These are phyloP conservation scores for Drosophila atripex DNA, from an alignment of 2,888 invertebrate genomes.

Conservation along the genomic window DNA sequence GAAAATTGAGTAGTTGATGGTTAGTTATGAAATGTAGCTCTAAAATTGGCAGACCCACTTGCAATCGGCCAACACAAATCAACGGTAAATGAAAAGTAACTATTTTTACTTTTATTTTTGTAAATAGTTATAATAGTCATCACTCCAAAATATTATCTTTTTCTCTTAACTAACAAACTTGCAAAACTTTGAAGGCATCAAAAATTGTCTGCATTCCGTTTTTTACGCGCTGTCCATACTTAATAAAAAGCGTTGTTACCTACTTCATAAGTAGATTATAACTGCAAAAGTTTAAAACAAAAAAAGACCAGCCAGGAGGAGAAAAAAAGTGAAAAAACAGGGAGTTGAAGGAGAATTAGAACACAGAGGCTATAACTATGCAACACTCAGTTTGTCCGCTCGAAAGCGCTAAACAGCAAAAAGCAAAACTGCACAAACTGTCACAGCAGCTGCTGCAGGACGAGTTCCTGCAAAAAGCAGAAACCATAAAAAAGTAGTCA, in stretches of 20 bases:
- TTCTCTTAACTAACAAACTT: slow-evolving; percentile 23
- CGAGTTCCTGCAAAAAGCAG: slow-evolving; percentile 8
- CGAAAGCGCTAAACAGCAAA: slow-evolving; percentile 43
- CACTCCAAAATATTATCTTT: neutral
- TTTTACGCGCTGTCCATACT: slow-evolving; percentile 27
- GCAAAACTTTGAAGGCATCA: slow-evolving; percentile 21
- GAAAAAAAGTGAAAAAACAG: neutral
- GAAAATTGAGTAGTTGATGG: neutral
- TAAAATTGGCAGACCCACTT: slow-evolving; percentile 18
- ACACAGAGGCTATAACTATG: slow-evolving; percentile 58
- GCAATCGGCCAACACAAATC: slow-evolving; percentile 34
- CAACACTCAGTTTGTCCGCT: slow-evolving; percentile 68
- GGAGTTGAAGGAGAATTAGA: slow-evolving; percentile 36
- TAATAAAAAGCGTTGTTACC: slow-evolving; percentile 48
- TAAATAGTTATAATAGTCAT: too few species aligned
- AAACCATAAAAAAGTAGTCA: slow-evolving; percentile 33
- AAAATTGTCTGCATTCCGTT: slow-evolving; percentile 36
- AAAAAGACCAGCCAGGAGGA: slow-evolving; percentile 9
- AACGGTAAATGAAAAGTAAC: slow-evolving; percentile 24
- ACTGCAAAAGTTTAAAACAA: slow-evolving; percentile 58
- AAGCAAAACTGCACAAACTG: slow-evolving; percentile 45
- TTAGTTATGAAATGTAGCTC: slow-evolving; percentile 1
- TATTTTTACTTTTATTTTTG: slow-evolving; percentile 6
- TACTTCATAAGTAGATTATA: slow-evolving; percentile 71
- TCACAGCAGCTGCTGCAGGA: slow-evolving; percentile 32